Evolutionary conservation across 2,888 invertebrate genomes (phyloP), one percentile per base, ranked within the genome.

Genomic region (Drosophila antonietae): DNA sequence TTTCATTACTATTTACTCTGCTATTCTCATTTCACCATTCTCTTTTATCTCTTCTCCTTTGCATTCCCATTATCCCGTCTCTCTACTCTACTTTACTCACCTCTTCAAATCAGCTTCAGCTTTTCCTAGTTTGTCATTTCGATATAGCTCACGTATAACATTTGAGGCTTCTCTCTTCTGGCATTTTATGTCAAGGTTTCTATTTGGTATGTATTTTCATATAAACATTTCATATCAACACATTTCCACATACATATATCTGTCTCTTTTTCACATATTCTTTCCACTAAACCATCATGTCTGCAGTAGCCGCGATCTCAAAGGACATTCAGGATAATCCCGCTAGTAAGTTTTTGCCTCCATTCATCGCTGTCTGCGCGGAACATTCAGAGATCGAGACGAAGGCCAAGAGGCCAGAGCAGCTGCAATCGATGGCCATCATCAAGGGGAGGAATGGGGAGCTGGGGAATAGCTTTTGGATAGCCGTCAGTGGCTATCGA

Each of bases 401-500:
- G 20, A 15, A 0, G 2, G 7, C 7, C 33, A 1, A n/a, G 6
- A 9, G 3, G 8, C 28, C 28, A 28, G 28, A 41, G 55, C n/a
- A 12, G 39, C n/a, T 14, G 2, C 2, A 18, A 14, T 12, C 43
- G 3, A 37, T 15, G 9, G 43, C 68, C 9, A 23, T 57, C 28
- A 20, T n/a, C 8, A 35, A 8, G 28, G 15, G n/a, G 1, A 9
- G 37, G 8, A 23, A 6, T 15, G 52, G 20, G 28, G 6, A 69
- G 7, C 12, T 12, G 14, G 53, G 15, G 2, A 66, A 61, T n/a
- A 10, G 58, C 0, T 69, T 60, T 2, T 84, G 83, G 83, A 69
- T 84, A n/a, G 62, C 64, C 14, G 70, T 84, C 0, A 85, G 86
- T 47, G 86, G 68, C 6, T 84, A 73, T 44, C 58, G 47, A 1